Percentiles rank a stretch among this genome's conserved stretches.
Conservation (phyloP, 1,140 invertebrate species). For the Papilio xuthus region DNA sequence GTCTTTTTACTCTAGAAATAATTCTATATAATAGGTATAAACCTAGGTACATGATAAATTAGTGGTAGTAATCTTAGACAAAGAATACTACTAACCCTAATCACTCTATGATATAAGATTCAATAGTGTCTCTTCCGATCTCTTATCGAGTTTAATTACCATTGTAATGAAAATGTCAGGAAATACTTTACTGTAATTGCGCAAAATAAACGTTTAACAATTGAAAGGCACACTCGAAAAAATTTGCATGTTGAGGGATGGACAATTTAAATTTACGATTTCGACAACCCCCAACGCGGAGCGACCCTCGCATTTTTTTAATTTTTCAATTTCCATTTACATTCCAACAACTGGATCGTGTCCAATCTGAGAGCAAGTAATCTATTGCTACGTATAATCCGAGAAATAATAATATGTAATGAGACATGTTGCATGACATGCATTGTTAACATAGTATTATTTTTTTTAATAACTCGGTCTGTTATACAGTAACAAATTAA, state of each 20-base stretch:
- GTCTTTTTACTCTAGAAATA: not conserved
- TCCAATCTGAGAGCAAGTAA: slow-evolving; percentile 27
- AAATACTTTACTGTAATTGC: slow-evolving; percentile 4
- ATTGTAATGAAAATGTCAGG: not conserved
- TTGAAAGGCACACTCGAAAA: slow-evolving; percentile 66
- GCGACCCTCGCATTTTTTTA: slow-evolving; percentile 78
- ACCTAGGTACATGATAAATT: too few relatives aligned
- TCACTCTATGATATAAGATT: too few relatives aligned
- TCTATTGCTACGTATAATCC: not conserved
- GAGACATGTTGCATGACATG: not conserved
- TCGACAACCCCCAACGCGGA: slow-evolving; percentile 60
- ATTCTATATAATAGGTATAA: too few relatives aligned
- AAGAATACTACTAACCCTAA: too few relatives aligned
- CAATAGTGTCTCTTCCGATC: too few relatives aligned
- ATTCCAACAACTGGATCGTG: slow-evolving; percentile 58
- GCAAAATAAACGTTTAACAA: slow-evolving; percentile 47
- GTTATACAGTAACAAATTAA: slow-evolving; percentile 3
- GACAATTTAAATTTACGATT: slow-evolving; percentile 81
- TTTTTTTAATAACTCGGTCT: not conserved
- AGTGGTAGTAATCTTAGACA: too few relatives aligned
- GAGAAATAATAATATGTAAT: not conserved
- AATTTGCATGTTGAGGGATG: slow-evolving; percentile 78
- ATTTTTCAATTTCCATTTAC: slow-evolving; percentile 80
- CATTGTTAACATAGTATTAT: not conserved
- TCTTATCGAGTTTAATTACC: not conserved